Evolutionary conservation across 2,113 vertebrate species (phyloP), one percentile per base, ranked within the genome.

Genomic region (Nannospalax galili): DNA sequence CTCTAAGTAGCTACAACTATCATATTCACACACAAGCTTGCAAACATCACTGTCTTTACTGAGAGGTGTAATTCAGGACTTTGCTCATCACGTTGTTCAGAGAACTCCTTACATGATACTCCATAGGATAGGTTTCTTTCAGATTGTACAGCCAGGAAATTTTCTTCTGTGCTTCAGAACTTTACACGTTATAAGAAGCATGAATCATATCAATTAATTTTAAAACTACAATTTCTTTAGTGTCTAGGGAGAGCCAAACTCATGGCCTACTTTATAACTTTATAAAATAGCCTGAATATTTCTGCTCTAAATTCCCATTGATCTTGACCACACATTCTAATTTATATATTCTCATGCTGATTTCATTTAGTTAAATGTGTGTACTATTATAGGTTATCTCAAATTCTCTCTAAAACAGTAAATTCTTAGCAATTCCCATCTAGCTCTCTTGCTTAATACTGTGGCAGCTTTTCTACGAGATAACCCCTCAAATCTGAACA

Each of bases 241-340:
- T 94, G 75, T 97, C 58, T 28, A 96, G 60, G 30, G 65, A 56
- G 28, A 72, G 67, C n/a, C 70, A 94, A 69, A 87, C 81, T 20
- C 70, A 48, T 84, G 26, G 19, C 32, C 86, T 56, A 7, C 42
- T 78, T 69, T 78, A 62, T 72, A 89, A 81, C 1, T 79, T 35
- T 62, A 11, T 52, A 52, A 1, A 32, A 56, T 64, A 79, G 19
- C 5, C 35, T 77, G 11, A 82, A 84, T 48, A 64, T 64, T 60
- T 90, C 78, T 94, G 15, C 15, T 90, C 17, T 85, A 85, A 90
- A 93, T 74, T 79, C 32, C 32, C 48, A 86, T n/a, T 78, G 78
- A 86, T 93, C 4, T 86, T 79, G 32, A 14, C 26, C 35, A 91
- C 89, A 86, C n/a, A 70, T 74, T 93, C 24, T 82, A 89, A 65